Percentiles rank a stretch among this genome's conserved stretches.
Conservation (phyloP, 2,113 vertebrate genomes). For the Nansenia antarctica region DNA sequence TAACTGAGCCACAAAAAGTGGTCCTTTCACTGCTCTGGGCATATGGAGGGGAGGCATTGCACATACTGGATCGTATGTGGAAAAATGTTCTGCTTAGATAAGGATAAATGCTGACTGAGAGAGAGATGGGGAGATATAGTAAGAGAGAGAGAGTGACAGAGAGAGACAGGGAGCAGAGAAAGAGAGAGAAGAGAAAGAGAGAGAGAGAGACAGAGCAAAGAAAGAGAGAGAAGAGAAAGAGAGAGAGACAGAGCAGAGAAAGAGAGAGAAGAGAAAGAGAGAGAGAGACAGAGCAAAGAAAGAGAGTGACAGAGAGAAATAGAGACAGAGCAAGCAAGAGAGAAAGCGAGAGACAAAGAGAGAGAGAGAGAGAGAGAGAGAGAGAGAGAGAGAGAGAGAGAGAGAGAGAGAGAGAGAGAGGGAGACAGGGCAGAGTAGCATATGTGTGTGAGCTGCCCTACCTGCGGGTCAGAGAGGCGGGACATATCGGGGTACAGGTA, state of each 20-base stretch:
- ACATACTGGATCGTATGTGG: too few species aligned
- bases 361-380: neutral
- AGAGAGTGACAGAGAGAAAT: slow-evolving; percentile 7
- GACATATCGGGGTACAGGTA: slow-evolving; percentile 97
- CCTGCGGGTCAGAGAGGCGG: slow-evolving; percentile 96
- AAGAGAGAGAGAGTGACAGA: slow-evolving; percentile 1
- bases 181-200: neutral
- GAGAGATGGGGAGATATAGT: neutral
- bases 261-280: neutral
- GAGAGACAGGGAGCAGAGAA: slow-evolving; percentile 24
- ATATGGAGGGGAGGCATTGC: too few species aligned
- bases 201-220: slow-evolving; percentile 5
- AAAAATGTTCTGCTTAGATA: too few species aligned
- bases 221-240: slow-evolving; percentile 2
- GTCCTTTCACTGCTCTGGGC: too few species aligned
- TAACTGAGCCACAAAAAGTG: too few species aligned
- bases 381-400: slow-evolving; percentile 10
- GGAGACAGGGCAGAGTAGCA: neutral
- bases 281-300: neutral
- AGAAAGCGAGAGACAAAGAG: slow-evolving; percentile 24
- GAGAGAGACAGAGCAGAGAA: slow-evolving; percentile 3
- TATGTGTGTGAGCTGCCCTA: slow-evolving; percentile 70
- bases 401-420: slow-evolving; percentile 8
- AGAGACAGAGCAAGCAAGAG: too few species aligned
- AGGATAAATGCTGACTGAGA: neutral